Base-by-base conservation (phyloP, 2,888 invertebrate species). In the Dryobotodes eremita region DNA sequence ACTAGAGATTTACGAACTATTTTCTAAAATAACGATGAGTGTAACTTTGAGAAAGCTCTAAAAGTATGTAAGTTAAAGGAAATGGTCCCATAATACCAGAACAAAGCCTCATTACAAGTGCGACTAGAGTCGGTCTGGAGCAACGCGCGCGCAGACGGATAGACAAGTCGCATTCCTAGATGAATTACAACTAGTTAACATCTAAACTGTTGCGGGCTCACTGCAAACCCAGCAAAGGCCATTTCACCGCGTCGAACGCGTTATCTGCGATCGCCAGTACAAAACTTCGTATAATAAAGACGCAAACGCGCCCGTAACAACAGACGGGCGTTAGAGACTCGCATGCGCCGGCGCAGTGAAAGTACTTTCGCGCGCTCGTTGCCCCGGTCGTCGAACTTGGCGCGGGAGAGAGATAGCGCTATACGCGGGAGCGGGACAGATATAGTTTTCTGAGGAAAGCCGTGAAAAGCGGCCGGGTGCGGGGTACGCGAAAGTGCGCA, bases 341-440 rank as follows among this genome's bases (percentile, higher is more conserved):
- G 93, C 93, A 91, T 94, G 95, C 95, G 95, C 94, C 90, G 84
- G 94, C 95, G 95, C 96, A 96, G 96, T 96, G 96, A 97, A 96
- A 96, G 96, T 96, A 95, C 96, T 96, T 97, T 96, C 96, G 95
- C 96, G 96, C 95, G 96, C 95, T 93, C 95, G 93, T 93, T 94
- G 96, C 94, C 95, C 95, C 95, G 96, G 96, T 96, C 96, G 95
- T 92, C 94, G 95, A 96, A 94, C 95, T 93, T 93, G 91, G 92
- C 85, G 91, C 64, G 90, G 80, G 92, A 93, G 88, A 83, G 92
- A 91, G 93, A 93, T 89, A 84, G 85, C 81, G 85, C 89, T 78
- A 87, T 89, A 89, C 86, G 82, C 46, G 73, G 83, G 93, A 95
- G 89, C 89, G 92, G 88, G 96, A 95, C 87, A 83, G 89, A 79